A percentile compares a stretch with the other conserved stretches of the same genome.
These are phyloP conservation scores for Caenorhabditis zanzibari DNA, from an alignment of 2,888 invertebrate species.

Conservation along the genomic window DNA sequence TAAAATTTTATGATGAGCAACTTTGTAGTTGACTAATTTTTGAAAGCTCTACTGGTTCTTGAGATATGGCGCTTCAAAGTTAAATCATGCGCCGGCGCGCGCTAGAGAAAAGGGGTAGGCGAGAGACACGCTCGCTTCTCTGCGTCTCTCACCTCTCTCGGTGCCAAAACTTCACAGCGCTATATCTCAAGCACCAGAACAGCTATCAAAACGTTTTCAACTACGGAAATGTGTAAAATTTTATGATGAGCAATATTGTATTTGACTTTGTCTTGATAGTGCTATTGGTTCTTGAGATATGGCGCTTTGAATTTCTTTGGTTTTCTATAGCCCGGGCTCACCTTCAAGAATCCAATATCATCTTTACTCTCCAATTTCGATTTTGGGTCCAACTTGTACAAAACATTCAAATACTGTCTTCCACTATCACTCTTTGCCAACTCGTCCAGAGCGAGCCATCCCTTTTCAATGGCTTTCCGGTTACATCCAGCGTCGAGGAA, in stretches of 20 bases:
- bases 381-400: constrained; percentile 89
- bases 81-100: too few relatives aligned
- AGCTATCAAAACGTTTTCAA: neutral
- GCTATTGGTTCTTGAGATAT: neutral
- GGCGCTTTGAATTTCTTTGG: neutral
- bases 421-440: constrained; percentile 87
- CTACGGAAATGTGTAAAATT: constrained; percentile 1
- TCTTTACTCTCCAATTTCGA: constrained; percentile 75
- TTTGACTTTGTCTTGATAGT: neutral
- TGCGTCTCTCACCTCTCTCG: too few relatives aligned
- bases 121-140: too few relatives aligned
- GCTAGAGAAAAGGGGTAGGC: neutral
- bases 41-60: too few relatives aligned
- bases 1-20: too few relatives aligned
- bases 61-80: neutral
- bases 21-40: too few relatives aligned
- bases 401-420: constrained; percentile 87
- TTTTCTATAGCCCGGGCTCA: neutral
- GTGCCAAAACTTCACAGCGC: neutral
- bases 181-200: neutral
- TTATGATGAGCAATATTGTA: neutral
- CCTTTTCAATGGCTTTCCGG: constrained; percentile 87
- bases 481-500: constrained; percentile 86
- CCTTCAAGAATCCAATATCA: constrained; percentile 59
- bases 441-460: constrained; percentile 89